Conservation (phyloP, 1,140 invertebrate species). For the Centruroides vittatus region DNA sequence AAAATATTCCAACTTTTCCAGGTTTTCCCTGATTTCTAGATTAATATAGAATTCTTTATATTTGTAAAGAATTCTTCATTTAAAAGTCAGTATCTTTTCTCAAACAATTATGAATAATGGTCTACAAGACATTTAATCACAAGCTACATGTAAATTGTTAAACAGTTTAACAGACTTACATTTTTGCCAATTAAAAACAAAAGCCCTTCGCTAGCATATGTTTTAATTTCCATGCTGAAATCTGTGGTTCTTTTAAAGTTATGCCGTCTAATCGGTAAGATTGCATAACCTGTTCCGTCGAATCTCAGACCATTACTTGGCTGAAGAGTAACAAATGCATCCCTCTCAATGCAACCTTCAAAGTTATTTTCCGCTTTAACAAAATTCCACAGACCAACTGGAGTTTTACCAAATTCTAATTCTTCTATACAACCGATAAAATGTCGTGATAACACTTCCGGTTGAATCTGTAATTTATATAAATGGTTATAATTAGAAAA, state of each 20-base stretch:
- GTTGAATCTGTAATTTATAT: neutral
- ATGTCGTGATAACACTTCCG: slow-evolving; percentile 30
- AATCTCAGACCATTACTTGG: slow-evolving; percentile 61
- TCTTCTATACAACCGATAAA: slow-evolving; percentile 87
- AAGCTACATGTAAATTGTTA: no score
- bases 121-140: no score
- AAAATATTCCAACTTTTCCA: no score
- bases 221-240: slow-evolving; percentile 67
- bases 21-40: no score
- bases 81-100: no score
- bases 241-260: slow-evolving; percentile 39
- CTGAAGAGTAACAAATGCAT: slow-evolving; percentile 44
- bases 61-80: no score
- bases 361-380: slow-evolving; percentile 51
- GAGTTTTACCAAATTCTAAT: slow-evolving; percentile 68
- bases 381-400: slow-evolving; percentile 92
- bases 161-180: slow-evolving; percentile 12
- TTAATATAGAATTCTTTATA: no score
- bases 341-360: slow-evolving; percentile 52
- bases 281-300: slow-evolving; percentile 67
- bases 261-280: slow-evolving; percentile 42
- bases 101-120: no score
- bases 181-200: slow-evolving; percentile 65
- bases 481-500: neutral
- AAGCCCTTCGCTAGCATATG: slow-evolving; percentile 67